Evolutionary conservation across 2,113 vertebrate genomes (phyloP).

Genomic region (Uropsilus gracilis): DNA sequence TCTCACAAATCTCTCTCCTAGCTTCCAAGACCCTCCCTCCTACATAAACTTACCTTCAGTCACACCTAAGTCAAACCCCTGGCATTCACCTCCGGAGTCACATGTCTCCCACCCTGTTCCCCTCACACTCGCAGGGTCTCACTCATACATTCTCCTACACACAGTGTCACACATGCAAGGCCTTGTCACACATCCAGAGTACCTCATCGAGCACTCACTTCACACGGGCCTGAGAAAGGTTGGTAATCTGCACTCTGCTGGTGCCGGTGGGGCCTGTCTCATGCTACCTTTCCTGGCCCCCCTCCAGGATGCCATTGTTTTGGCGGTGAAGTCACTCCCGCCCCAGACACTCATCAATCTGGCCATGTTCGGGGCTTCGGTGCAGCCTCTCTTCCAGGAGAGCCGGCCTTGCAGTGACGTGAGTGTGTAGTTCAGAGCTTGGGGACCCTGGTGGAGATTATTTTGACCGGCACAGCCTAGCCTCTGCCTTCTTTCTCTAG

Average conservation of each 20-base stretch:
- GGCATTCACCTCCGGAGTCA: background rate
- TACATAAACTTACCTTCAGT: background rate
- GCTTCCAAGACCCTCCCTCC: background rate
- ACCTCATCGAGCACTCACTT: background rate
- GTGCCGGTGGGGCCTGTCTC: background rate
- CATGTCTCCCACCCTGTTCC: background rate
- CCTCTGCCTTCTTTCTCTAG: constrained; percentile 80
- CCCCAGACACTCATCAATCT: constrained; percentile 92
- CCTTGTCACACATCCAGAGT: background rate
- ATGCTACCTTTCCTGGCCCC: background rate
- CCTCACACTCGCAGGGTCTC: too few relatives aligned
- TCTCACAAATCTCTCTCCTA: background rate
- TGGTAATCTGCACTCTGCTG: background rate
- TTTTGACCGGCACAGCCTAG: background rate
- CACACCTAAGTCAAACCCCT: background rate
- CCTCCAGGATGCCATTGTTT: constrained; percentile 92
- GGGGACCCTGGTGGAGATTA: background rate
- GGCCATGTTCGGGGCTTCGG: constrained; percentile 85
- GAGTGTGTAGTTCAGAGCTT: constrained; percentile 61
- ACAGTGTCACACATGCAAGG: background rate
- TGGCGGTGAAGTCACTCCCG: constrained; percentile 95
- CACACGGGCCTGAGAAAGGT: background rate
- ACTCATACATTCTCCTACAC: background rate
- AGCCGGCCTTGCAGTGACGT: constrained; percentile 94
- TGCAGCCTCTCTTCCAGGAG: constrained; percentile 90